Percentiles rank a stretch among this genome's conserved stretches.
These are phyloP conservation scores for Hypotaenidia philippensis DNA, from an alignment of 2,797 vertebrate genomes.

Conservation along the genomic window DNA sequence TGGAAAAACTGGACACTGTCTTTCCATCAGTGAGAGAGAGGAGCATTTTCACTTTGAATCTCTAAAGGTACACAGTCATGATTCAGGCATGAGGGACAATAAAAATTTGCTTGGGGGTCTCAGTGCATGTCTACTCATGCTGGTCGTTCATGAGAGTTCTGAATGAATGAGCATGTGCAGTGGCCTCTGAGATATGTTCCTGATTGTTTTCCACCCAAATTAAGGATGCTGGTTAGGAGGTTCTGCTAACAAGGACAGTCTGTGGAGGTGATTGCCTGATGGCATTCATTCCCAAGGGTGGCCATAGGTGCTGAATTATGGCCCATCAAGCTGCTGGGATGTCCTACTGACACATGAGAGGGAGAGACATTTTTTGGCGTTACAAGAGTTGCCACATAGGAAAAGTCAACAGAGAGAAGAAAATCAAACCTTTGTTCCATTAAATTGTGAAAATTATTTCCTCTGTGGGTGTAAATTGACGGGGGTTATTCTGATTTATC, in stretches of 20 bases:
- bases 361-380: neutral
- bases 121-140: neutral
- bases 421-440: constrained; percentile 32
- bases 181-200: neutral
- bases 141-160: neutral
- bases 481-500: constrained; percentile 55
- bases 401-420: constrained; percentile 4
- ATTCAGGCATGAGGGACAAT: neutral
- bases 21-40: constrained; percentile 1
- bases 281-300: neutral
- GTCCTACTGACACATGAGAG: neutral
- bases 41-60: neutral
- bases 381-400: neutral
- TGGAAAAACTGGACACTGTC: constrained; percentile 47
- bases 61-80: neutral
- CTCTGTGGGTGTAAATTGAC: constrained; percentile 30
- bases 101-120: neutral
- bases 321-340: neutral
- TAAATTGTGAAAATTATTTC: constrained; percentile 35
- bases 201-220: neutral
- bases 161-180: rapidly evolving
- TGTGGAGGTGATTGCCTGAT: neutral
- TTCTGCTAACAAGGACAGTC: neutral
- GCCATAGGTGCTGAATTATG: neutral
- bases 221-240: neutral